phyloP scores from a whole-genome alignment of 2,797 vertebrate species.

The Leucoraja ocellata region DNA sequence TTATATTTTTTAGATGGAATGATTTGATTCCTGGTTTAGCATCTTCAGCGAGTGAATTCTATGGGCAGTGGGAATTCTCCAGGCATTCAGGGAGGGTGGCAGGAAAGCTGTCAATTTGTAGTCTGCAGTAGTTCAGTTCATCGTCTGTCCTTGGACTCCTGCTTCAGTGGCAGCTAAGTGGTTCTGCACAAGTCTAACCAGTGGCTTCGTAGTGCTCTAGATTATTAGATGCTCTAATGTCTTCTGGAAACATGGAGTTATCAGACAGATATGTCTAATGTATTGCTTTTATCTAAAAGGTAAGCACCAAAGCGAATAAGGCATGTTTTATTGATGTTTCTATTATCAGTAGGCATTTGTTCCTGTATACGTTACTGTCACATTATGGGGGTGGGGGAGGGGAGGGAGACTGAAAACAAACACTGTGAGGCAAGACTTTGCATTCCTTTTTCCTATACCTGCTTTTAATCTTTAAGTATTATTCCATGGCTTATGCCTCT shows the following conservation, averaged over 20 bases:
- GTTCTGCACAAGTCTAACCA: conserved; percentile 41
- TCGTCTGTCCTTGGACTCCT: conserved; percentile 42
- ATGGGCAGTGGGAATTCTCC: conserved; percentile 40
- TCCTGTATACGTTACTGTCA: background rate
- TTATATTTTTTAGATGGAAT: conserved; percentile 41
- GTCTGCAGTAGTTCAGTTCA: conserved; percentile 40
- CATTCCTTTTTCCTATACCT: conserved; percentile 1
- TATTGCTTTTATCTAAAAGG: conserved; percentile 41
- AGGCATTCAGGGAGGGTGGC: conserved; percentile 43
- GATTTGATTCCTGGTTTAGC: conserved; percentile 44
- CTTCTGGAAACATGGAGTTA: conserved; percentile 26
- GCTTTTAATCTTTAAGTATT: background rate
- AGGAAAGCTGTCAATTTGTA: conserved; percentile 46
- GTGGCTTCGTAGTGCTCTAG: conserved; percentile 40
- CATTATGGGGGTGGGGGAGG: background rate
- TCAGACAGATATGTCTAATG: conserved; percentile 43
- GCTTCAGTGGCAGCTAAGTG: conserved; percentile 33
- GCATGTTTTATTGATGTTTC: background rate
- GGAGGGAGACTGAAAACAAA: background rate
- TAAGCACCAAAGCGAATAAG: conserved; percentile 44
- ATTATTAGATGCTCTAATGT: conserved; percentile 43
- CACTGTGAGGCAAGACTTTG: background rate
- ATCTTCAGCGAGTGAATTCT: conserved; percentile 44
- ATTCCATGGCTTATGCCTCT: background rate
- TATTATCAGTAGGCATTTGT: conserved; percentile 40